Evolutionary conservation across 2,113 vertebrate genomes (phyloP).

Genomic region (Ciconia stormi): DNA sequence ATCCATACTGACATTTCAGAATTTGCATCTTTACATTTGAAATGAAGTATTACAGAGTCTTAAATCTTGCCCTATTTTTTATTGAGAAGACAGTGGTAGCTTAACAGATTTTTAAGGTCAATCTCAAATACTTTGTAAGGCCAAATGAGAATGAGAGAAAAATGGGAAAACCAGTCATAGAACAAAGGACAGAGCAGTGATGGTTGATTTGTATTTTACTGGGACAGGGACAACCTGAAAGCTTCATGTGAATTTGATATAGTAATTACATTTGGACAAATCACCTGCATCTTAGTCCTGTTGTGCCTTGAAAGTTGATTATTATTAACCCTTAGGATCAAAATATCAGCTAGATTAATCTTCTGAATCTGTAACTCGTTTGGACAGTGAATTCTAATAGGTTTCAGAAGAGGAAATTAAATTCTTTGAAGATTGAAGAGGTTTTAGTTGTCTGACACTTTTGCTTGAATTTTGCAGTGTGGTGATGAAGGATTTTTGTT

Average conservation of each 20-base stretch:
- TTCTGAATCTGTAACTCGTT: not conserved
- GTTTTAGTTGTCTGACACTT: not conserved
- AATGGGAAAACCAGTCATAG: not conserved
- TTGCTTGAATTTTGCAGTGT: not conserved
- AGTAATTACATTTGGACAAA: not conserved
- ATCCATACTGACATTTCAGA: not conserved
- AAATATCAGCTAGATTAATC: not conserved
- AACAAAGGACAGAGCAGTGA: not conserved
- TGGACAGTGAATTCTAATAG: not conserved
- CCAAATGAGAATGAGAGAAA: not conserved
- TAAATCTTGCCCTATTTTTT: not conserved
- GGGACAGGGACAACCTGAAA: not conserved
- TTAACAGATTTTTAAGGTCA: not conserved
- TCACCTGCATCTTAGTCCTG: not conserved
- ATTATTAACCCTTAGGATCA: not conserved
- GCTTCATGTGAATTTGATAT: not conserved
- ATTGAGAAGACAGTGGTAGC: not conserved
- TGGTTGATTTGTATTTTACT: not conserved
- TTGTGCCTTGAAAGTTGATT: not conserved
- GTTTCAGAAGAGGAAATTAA: not conserved
- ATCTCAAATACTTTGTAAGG: not conserved
- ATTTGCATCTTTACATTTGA: not conserved
- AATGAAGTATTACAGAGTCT: not conserved
- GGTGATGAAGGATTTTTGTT: not conserved
- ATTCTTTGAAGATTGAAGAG: not conserved